Base-by-base conservation (phyloP, 2,113 vertebrate species). In the Channa maculata region DNA sequence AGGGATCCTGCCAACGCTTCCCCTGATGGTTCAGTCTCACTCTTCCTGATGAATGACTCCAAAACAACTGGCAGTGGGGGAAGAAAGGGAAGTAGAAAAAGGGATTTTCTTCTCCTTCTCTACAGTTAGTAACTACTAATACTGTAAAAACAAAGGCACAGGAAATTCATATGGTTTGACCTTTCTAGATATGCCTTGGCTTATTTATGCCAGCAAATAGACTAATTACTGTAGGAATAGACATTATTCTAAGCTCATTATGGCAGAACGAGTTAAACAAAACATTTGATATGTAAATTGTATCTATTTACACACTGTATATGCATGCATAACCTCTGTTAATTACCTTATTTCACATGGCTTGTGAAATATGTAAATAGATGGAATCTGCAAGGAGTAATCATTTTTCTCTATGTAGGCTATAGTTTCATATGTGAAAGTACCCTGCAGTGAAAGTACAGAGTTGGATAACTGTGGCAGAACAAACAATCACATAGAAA, bases 21-120 rank as follows among this genome's bases (percentile, higher is more conserved):
- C 71, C 53, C 77, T 85, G 77, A 88, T 85, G 76, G 68, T 73
- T 84, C 77, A 67, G 75, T 83, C 59, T 86, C 76, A 79, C 75
- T 85, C 77, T 85, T 84, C 65, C 72, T 88, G 84, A 90, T 90
- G 77, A 88, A 88, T 89, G 80, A 86, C 73, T 79, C 63, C 79
- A 85, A 88, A 82, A 87, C 79, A 87, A 86, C 68, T 74, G 49
- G 80, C 60, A 68, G 67, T 71, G 44, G 44, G 59, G 52, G 73
- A 71, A 75, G 39, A 46, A 39, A 12, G 15, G 10, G 34, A 43
- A 8, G 38, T 8, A 12, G 46, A 65, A 38, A 65, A 37, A 48
- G 2, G 34, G 5, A 8, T 15, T 14, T 57, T 44, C 53, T 77
- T 69, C 50, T 14, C 38, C 75, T 71, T 79, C 57, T 48, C 78